These are phyloP conservation scores for Brevimyrus niger DNA, from an alignment of 2,113 vertebrate species.

Conservation along the genomic window DNA sequence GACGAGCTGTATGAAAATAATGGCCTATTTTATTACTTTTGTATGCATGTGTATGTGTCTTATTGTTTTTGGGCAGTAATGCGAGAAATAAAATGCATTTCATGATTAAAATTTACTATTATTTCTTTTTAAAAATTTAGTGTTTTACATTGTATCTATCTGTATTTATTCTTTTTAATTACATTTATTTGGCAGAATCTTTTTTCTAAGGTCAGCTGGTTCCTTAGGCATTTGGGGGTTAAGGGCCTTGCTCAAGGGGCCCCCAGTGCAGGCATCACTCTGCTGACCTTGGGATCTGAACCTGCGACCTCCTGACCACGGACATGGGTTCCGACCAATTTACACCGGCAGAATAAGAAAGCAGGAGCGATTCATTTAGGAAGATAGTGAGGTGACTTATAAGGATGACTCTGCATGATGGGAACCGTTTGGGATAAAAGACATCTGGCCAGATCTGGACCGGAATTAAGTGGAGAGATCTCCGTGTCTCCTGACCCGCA, in stretches of 20 bases:
- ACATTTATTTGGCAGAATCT: not conserved
- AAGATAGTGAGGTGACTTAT: constrained; percentile 20
- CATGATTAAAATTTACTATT: not conserved
- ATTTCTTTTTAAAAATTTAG: not conserved
- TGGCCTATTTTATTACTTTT: not conserved
- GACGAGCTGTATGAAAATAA: not conserved
- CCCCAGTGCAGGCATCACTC: not conserved
- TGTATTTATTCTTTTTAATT: not conserved
- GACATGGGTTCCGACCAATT: not conserved
- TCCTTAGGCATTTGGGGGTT: not conserved
- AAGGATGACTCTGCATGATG: constrained; percentile 30
- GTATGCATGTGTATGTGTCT: not conserved
- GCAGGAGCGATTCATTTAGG: not conserved
- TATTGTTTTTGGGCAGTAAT: not conserved
- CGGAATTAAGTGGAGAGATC: constrained; percentile 38
- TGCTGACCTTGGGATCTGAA: not conserved
- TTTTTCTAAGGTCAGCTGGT: not conserved
- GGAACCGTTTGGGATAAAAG: constrained; percentile 33
- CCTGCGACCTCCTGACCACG: not conserved
- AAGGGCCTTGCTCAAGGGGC: not conserved
- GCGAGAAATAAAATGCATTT: not conserved
- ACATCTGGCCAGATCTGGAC: constrained; percentile 19
- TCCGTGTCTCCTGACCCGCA: constrained; percentile 44
- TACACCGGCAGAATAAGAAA: not conserved
- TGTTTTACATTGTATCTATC: not conserved